phyloP scores from a whole-genome alignment of 1,140 invertebrate genomes.

The Drosophila guanche region DNA sequence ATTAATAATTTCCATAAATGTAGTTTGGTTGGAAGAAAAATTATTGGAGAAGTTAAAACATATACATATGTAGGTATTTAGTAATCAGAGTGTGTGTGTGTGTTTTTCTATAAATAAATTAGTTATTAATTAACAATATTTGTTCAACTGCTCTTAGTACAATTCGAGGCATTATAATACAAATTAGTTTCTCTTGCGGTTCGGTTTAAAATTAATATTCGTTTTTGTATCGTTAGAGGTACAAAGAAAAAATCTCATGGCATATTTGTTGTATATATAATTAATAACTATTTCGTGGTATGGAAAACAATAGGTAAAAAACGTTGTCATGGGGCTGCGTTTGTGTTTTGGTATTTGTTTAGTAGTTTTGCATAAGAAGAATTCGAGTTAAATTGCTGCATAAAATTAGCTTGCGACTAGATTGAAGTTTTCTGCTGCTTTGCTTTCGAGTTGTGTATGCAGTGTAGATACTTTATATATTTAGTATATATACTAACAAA shows the following conservation, averaged over 20 bases:
- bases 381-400: constrained; percentile 73
- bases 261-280: constrained; percentile 15
- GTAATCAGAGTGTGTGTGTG: constrained; percentile 26
- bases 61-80: constrained; percentile 32
- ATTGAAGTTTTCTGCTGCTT: constrained; percentile 59
- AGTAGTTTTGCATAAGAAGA: constrained; percentile 52
- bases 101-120: constrained; percentile 62
- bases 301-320: constrained; percentile 18
- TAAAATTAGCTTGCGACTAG: constrained; percentile 73
- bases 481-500: constrained; percentile 50
- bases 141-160: constrained; percentile 52
- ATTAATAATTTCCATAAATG: constrained; percentile 37
- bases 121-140: constrained; percentile 74
- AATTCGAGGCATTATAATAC: constrained; percentile 62
- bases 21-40: constrained; percentile 56
- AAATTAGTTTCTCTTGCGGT: constrained; percentile 26
- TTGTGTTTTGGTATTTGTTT: constrained; percentile 17
- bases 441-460: constrained; percentile 46
- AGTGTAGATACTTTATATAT: constrained; percentile 27
- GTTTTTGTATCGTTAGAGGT: constrained; percentile 51
- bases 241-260: constrained; percentile 77
- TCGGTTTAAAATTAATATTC: constrained; percentile 45
- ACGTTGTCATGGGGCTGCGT: constrained; percentile 33
- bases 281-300: constrained; percentile 22
- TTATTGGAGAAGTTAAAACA: constrained; percentile 57